Evolutionary conservation across 2,113 vertebrate species (phyloP).

Genomic region (Mystacornis crossleyi): DNA sequence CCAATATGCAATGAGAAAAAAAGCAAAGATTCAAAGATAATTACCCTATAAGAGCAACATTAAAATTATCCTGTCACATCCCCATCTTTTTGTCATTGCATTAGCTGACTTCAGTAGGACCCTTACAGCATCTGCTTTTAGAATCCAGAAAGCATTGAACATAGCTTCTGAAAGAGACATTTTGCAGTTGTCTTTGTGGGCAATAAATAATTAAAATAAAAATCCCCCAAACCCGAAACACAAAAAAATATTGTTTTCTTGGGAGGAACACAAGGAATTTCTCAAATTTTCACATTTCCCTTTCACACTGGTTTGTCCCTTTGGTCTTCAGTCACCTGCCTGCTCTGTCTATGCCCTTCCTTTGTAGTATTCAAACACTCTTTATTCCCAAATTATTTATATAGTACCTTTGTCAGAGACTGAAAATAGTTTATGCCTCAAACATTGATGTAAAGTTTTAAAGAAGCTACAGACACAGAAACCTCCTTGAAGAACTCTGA

Average conservation of each 20-base stretch:
- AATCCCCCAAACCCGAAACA: accelerated
- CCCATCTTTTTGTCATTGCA: background rate
- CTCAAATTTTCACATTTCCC: background rate
- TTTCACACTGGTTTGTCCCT: background rate
- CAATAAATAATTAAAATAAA: background rate
- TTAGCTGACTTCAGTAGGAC: background rate
- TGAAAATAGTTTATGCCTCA: too few relatives aligned
- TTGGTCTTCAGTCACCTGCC: background rate
- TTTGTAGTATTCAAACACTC: background rate
- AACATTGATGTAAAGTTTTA: too few relatives aligned
- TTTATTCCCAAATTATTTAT: background rate
- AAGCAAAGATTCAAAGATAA: background rate
- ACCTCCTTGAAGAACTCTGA: too few relatives aligned
- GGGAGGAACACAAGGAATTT: background rate
- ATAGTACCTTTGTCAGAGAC: too few relatives aligned
- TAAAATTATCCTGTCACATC: background rate
- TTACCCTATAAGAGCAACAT: background rate
- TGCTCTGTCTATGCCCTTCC: background rate
- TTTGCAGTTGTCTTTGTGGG: background rate
- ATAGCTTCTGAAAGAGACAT: background rate
- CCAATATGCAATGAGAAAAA: background rate
- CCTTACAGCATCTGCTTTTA: background rate
- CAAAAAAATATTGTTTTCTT: background rate
- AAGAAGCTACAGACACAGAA: too few relatives aligned
- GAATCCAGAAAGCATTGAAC: background rate